Evolutionary conservation across 2,888 invertebrate genomes (phyloP).

Genomic region (Lasioglossum figueresi): DNA sequence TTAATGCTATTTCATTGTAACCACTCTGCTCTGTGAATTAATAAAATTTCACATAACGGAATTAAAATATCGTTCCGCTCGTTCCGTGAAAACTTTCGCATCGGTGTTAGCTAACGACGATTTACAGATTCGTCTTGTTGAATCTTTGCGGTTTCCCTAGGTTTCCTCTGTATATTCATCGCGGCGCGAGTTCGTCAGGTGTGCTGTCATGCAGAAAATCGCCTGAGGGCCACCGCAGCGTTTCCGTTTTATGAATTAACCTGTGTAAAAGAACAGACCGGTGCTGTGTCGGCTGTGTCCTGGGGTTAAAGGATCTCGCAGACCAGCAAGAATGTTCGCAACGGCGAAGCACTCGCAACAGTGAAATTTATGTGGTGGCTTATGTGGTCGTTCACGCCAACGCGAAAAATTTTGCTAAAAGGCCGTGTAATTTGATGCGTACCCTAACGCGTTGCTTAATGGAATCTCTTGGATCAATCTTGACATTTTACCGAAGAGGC

Average conservation of each 20-base stretch:
- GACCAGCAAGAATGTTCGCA: not conserved
- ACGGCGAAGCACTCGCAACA: not conserved
- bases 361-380: not conserved
- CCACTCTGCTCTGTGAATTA: not conserved
- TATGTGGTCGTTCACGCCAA: not conserved
- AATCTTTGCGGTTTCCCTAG: conserved; percentile 27
- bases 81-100: not conserved
- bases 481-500: too few relatives aligned
- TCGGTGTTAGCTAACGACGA: not conserved
- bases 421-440: not conserved
- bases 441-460: not conserved
- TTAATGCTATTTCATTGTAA: not conserved
- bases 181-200: conserved; percentile 56
- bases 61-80: not conserved
- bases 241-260: conserved; percentile 58
- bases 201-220: conserved; percentile 51
- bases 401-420: not conserved
- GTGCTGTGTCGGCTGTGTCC: conserved; percentile 23
- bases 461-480: not conserved
- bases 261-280: conserved; percentile 12
- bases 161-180: conserved; percentile 47
- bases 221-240: conserved; percentile 37
- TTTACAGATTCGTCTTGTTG: conserved; percentile 29
- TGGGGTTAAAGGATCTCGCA: conserved; percentile 23
- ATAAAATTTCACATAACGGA: not conserved